Percentiles rank a stretch among this genome's conserved stretches.
These are phyloP conservation scores for Euleptes europaea DNA, from an alignment of 2,113 vertebrate species.

Conservation along the genomic window DNA sequence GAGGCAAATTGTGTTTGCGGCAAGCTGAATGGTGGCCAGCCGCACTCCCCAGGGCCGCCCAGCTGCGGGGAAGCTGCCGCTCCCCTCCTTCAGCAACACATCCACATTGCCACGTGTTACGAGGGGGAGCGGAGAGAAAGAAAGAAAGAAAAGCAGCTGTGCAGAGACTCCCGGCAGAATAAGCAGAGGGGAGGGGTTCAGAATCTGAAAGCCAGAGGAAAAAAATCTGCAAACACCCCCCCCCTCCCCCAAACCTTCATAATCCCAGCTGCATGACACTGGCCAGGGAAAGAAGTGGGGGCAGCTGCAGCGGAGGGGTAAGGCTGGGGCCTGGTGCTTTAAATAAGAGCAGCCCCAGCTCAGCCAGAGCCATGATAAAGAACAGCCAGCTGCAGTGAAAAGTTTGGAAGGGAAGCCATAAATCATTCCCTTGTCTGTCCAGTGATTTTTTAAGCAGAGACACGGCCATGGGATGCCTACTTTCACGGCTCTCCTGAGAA, in stretches of 20 bases:
- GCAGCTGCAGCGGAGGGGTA: background rate
- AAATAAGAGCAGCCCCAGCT: background rate
- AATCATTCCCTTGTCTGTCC: background rate
- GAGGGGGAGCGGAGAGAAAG: no score
- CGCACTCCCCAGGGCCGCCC: background rate
- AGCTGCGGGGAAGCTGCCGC: constrained; percentile 7
- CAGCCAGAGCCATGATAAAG: background rate
- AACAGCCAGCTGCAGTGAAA: background rate
- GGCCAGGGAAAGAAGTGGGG: background rate
- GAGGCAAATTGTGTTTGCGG: background rate
- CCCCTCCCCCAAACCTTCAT: background rate
- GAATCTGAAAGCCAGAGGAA: background rate
- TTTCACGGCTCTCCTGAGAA: background rate
- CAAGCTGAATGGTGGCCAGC: background rate
- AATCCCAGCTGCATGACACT: background rate
- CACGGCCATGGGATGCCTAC: background rate
- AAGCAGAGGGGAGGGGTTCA: background rate
- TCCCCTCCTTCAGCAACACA: background rate
- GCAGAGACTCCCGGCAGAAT: constrained; percentile 4
- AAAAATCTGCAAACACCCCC: constrained; percentile 24
- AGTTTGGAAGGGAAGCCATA: background rate
- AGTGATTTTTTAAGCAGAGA: background rate
- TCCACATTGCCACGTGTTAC: background rate
- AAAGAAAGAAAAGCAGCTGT: constrained; percentile 35
- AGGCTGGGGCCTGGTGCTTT: background rate